These are phyloP conservation scores for Triplophysa rosa DNA, from an alignment of 2,113 vertebrate genomes.

Conservation along the genomic window DNA sequence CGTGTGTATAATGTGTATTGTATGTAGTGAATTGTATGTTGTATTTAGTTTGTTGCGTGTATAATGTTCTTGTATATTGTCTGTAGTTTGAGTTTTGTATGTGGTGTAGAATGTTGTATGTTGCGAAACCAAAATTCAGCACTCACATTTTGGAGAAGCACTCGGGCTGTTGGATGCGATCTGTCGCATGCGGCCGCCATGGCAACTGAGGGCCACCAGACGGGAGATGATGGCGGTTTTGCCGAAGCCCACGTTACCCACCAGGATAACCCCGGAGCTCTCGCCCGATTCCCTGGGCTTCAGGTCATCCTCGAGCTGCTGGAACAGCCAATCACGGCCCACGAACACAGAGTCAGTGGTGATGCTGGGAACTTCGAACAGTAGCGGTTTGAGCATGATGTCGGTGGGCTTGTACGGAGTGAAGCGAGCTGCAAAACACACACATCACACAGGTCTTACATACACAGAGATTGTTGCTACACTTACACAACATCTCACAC, in stretches of 20 bases:
- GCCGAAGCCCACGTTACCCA: conserved; percentile 92
- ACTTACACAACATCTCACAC: too few species aligned
- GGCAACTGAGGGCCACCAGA: conserved; percentile 95
- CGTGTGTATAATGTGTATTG: too few species aligned
- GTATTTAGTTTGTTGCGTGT: too few species aligned
- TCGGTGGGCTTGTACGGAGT: conserved; percentile 93
- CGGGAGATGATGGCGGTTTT: conserved; percentile 95
- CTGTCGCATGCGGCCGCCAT: conserved; percentile 95
- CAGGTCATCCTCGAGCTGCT: conserved; percentile 83
- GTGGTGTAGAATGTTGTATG: background rate
- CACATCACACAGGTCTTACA: background rate
- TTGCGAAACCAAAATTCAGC: background rate
- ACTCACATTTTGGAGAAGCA: conserved; percentile 85
- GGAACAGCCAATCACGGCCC: conserved; percentile 95
- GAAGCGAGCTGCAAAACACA: conserved; percentile 79
- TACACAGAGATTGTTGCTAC: too few species aligned
- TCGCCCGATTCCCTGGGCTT: conserved; percentile 73
- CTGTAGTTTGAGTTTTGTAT: too few species aligned
- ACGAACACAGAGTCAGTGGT: conserved; percentile 96
- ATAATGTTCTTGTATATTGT: too few species aligned
- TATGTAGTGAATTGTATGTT: too few species aligned
- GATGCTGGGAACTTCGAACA: conserved; percentile 98
- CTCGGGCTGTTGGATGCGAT: conserved; percentile 91
- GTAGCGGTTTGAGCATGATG: conserved; percentile 93
- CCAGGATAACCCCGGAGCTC: conserved; percentile 82